phyloP scores from a whole-genome alignment of 2,797 vertebrate species.

The Chloroceryle amazona region DNA sequence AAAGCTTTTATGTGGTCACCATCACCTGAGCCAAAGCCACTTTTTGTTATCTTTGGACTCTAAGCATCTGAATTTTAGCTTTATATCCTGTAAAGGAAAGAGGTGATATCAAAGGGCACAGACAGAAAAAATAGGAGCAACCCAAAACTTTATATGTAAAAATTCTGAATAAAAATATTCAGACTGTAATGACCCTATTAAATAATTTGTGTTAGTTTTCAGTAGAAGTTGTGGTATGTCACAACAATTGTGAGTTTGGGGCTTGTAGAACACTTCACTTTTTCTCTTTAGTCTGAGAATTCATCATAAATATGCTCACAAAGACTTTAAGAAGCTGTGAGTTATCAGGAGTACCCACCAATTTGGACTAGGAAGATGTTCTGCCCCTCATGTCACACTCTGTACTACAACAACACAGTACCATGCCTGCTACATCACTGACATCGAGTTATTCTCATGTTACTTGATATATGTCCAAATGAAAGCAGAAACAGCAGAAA shows the following conservation, averaged over 20 bases:
- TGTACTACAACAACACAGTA: background rate
- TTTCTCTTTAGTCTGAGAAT: background rate
- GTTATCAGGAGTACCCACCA: background rate
- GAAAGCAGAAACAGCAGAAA: background rate
- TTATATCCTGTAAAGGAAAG: constrained; percentile 49
- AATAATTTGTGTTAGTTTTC: constrained; percentile 51
- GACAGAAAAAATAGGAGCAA: constrained; percentile 65
- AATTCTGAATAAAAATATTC: constrained; percentile 41
- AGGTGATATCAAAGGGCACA: constrained; percentile 15
- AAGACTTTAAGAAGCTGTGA: background rate
- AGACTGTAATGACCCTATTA: constrained; percentile 34
- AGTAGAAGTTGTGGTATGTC: background rate
- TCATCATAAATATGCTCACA: background rate
- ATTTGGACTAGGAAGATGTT: background rate
- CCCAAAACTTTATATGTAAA: constrained; percentile 47
- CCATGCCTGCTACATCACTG: background rate
- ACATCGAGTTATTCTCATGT: background rate
- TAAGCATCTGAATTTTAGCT: constrained; percentile 62
- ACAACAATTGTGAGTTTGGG: background rate
- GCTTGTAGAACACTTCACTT: background rate
- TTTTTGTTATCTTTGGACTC: constrained; percentile 69
- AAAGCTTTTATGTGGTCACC: constrained; percentile 66
- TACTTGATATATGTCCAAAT: background rate
- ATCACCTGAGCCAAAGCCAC: constrained; percentile 63
- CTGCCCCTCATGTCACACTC: background rate